Conservation (phyloP, 2,113 vertebrate genomes). For the Tapirus terrestris region DNA sequence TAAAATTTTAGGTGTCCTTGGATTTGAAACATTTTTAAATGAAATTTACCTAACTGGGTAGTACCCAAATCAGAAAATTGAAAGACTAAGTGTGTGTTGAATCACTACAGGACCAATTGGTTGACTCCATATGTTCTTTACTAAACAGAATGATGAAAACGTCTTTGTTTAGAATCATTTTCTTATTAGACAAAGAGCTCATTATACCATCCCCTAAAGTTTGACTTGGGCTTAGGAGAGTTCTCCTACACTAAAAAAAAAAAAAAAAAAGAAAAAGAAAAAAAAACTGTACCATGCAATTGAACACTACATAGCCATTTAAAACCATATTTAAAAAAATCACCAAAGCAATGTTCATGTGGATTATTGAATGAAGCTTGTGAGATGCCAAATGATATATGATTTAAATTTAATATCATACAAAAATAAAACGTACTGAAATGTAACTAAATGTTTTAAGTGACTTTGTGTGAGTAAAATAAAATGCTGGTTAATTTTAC, state of each 20-base stretch:
- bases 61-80: not conserved
- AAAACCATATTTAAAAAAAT: not conserved
- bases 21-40: not conserved
- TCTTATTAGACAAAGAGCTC: conserved; percentile 48
- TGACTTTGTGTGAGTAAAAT: not conserved
- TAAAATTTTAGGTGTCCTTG: not conserved
- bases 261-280: too few species aligned
- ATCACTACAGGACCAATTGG: not conserved
- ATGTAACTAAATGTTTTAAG: conserved; percentile 13
- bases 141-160: conserved; percentile 54
- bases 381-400: not conserved
- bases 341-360: not conserved
- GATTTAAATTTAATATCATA: not conserved
- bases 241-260: not conserved
- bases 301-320: not conserved
- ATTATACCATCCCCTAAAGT: conserved; percentile 43
- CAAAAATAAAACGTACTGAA: not conserved
- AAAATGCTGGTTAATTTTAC: not conserved
- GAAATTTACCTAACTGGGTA: not conserved
- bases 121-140: not conserved
- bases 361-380: not conserved
- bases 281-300: not conserved
- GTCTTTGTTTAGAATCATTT: conserved; percentile 23
- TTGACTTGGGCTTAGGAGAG: not conserved
- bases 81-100: not conserved